Base-by-base conservation (phyloP, 2,888 invertebrate species). In the Lacanobia oleracea region DNA sequence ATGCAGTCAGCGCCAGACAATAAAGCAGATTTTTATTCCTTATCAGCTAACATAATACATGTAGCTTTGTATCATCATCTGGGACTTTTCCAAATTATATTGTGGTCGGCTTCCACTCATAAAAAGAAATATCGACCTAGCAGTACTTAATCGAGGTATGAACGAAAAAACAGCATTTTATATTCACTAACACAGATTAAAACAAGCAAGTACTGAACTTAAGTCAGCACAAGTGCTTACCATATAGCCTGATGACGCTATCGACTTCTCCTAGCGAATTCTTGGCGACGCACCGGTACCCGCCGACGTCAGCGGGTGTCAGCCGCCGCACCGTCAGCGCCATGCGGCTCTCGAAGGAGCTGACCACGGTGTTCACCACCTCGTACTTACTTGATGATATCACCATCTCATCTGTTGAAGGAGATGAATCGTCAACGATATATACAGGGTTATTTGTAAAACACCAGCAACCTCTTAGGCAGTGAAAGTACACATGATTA, bases 251-350 rank as follows among this genome's bases (percentile, higher is more conserved):
- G 88, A 99, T 98, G 89, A 97, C 97, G 93, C 98, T 98, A 91
- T 98, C 98, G 27, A 98, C 98, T 92, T 98, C 98, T 1, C 98
- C 98, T 4, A 98, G 96, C 0, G 98, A 98, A 93, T 98, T 98
- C 92, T 98, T 98, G 45, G 98, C 98, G 74, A 98, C 97, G 91
- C 99, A 99, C 66, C 97, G 96, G 94, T 98, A 99, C 1, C 98
- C 97, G 40, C 98, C 98, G 12, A 98, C 97, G 90, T 98, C 98
- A 50, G 97, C 96, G 73, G 97, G 95, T 79, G 97, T 97, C 83
- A 99, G 96, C 86, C 97, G 97, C 60, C 97, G 96, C 81, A 99
- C 98, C 66, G 97, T 97, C 88, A 98, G 96, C 61, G 97, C 96
- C 98, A 98, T 98, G 86, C 97, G 97, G 53, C 98, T 97, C 94